Evolutionary conservation across 2,797 vertebrate genomes (phyloP).

Genomic region (Pangasius sanitwongsei): DNA sequence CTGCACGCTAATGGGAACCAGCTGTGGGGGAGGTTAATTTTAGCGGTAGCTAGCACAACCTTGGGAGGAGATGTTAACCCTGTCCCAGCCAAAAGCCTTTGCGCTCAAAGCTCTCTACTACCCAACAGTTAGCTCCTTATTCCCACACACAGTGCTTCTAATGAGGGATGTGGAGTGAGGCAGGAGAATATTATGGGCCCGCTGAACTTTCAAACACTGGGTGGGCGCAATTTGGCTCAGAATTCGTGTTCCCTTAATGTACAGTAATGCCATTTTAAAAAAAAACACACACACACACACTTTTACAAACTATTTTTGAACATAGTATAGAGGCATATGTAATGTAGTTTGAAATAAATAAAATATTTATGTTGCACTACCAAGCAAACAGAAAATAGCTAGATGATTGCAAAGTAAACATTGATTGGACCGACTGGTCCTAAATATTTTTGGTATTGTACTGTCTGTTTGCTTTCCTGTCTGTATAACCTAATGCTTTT

Average conservation of each 20-base stretch:
- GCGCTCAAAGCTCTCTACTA: conserved; percentile 6
- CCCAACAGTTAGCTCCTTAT: conserved; percentile 27
- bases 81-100: conserved; percentile 46
- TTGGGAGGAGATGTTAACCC: conserved; percentile 64
- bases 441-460: background rate
- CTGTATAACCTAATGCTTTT: background rate
- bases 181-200: conserved; percentile 3
- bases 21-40: conserved; percentile 78
- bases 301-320: background rate
- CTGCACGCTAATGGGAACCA: conserved; percentile 76
- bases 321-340: background rate
- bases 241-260: background rate
- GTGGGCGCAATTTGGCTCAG: conserved; percentile 12
- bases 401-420: background rate
- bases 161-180: conserved; percentile 13
- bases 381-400: background rate
- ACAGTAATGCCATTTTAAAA: background rate
- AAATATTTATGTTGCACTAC: background rate
- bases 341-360: background rate
- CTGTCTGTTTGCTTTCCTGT: background rate
- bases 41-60: conserved; percentile 67
- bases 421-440: background rate
- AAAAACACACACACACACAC: too few relatives aligned
- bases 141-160: conserved; percentile 9
- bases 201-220: conserved; percentile 12